Conservation (phyloP, 2,797 vertebrate genomes). For the Falco columbarius region DNA sequence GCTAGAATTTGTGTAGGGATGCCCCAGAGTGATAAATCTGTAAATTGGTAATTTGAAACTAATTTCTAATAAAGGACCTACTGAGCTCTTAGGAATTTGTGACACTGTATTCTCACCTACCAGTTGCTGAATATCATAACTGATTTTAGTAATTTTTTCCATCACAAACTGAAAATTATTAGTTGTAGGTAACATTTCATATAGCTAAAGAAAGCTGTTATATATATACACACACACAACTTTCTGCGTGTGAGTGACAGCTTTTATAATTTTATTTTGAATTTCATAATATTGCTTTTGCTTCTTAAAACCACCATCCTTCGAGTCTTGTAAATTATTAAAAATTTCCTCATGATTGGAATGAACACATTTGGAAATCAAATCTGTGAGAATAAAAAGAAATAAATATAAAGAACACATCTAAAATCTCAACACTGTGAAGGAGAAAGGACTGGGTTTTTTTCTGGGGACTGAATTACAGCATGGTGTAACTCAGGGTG, state of each 20-base stretch:
- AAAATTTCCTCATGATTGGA: neutral
- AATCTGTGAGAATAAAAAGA: neutral
- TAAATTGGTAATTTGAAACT: slow-evolving; percentile 13
- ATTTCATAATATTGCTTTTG: neutral
- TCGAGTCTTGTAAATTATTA: neutral
- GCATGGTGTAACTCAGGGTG: neutral
- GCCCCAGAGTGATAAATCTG: neutral
- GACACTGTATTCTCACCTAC: neutral
- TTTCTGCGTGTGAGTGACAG: neutral
- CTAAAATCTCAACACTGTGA: neutral
- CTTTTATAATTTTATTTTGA: neutral
- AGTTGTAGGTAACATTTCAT: neutral
- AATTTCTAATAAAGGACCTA: slow-evolving; percentile 38
- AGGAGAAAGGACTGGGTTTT: neutral
- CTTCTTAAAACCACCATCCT: neutral
- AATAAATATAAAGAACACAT: neutral
- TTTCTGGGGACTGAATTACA: neutral
- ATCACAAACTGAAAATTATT: slow-evolving; percentile 15
- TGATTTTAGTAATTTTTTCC: neutral
- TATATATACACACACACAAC: neutral
- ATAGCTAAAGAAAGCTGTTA: neutral
- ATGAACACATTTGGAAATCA: neutral
- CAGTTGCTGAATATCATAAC: neutral
- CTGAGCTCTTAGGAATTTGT: neutral
- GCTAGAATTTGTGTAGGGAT: neutral